These are phyloP conservation scores for Suncus etruscus DNA, from an alignment of 2,113 vertebrate genomes.

Conservation along the genomic window DNA sequence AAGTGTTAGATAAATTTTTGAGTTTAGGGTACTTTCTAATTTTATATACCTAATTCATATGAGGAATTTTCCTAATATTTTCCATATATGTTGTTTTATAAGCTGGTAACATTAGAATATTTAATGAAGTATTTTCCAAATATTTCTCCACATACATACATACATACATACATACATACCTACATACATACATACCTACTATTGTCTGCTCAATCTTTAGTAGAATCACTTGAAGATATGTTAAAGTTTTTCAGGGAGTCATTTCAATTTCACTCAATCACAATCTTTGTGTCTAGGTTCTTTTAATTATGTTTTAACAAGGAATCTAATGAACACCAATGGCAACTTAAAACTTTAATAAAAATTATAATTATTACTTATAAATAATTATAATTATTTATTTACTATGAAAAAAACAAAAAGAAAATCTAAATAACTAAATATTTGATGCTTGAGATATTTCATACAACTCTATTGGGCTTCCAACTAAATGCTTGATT, in stretches of 20 bases:
- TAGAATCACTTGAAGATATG: slow-evolving; percentile 21
- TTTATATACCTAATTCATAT: background rate
- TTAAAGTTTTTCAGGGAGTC: background rate
- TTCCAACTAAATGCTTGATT: background rate
- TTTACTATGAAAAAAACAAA: background rate
- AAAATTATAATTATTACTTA: too few relatives aligned
- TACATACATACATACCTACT: too few relatives aligned
- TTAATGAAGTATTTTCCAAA: slow-evolving; percentile 16
- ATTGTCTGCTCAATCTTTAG: background rate
- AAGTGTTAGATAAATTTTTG: background rate
- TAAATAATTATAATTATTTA: too few relatives aligned
- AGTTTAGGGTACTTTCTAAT: background rate
- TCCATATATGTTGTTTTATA: background rate
- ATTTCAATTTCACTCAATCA: background rate
- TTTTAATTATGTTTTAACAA: background rate
- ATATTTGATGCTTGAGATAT: background rate
- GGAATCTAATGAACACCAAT: background rate
- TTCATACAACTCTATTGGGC: background rate
- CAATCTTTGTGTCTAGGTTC: background rate
- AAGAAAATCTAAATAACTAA: background rate
- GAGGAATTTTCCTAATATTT: background rate
- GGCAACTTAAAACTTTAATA: background rate
- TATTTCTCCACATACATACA: background rate
- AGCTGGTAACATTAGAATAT: slow-evolving; percentile 9
- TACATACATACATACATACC: too few relatives aligned